Evolutionary conservation across 2,888 invertebrate species (phyloP).

Genomic region (Drosophila prostipennis): DNA sequence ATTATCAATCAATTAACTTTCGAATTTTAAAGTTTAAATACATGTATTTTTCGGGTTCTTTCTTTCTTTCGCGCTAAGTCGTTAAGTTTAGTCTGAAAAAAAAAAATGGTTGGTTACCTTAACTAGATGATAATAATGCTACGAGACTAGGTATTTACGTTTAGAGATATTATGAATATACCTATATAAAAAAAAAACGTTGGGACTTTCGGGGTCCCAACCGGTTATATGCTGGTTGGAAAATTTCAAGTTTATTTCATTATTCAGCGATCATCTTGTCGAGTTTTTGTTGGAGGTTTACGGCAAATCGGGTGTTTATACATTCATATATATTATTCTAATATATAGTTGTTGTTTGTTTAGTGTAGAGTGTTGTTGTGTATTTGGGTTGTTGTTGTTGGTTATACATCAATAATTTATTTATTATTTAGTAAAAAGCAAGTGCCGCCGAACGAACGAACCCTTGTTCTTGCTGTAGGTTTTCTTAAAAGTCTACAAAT

Average conservation of each 20-base stretch:
- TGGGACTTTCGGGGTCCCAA: background rate
- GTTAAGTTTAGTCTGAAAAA: constrained; percentile 53
- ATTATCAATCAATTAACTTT: constrained; percentile 21
- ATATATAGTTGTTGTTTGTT: constrained; percentile 12
- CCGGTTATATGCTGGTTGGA: constrained; percentile 19
- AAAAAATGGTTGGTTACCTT: constrained; percentile 55
- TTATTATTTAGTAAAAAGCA: constrained; percentile 27
- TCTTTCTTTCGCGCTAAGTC: constrained; percentile 25
- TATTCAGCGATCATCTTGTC: constrained; percentile 32
- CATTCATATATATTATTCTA: constrained; percentile 36
- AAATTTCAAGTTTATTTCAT: constrained; percentile 34
- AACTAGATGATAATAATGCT: constrained; percentile 69
- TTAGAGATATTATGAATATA: constrained; percentile 38
- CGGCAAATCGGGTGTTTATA: constrained; percentile 31
- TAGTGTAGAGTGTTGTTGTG: constrained; percentile 15
- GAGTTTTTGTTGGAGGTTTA: constrained; percentile 10
- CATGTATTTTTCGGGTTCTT: constrained; percentile 28
- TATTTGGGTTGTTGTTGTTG: constrained; percentile 18
- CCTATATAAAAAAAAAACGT: constrained; percentile 37
- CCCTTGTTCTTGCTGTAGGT: constrained; percentile 3
- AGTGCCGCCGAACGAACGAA: constrained; percentile 19
- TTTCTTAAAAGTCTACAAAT: constrained; percentile 21
- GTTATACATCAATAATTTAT: constrained; percentile 31
- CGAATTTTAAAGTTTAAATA: constrained; percentile 26
- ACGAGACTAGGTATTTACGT: constrained; percentile 65